Conservation (phyloP, 2,797 vertebrate genomes). For the Trachurus trachurus region DNA sequence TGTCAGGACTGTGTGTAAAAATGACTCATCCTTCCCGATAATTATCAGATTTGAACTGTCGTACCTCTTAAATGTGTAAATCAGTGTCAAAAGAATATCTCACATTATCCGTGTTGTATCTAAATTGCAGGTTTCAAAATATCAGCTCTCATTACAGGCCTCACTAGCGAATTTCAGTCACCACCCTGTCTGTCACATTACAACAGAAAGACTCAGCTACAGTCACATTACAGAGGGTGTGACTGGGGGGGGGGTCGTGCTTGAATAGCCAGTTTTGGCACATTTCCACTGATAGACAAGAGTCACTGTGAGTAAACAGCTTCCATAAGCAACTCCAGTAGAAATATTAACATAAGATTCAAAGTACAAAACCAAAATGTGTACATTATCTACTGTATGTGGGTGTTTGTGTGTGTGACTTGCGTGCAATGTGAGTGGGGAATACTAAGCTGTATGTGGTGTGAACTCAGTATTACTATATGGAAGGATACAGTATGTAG, state of each 20-base stretch:
- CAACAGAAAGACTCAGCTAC: slow-evolving; percentile 18
- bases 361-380: slow-evolving; percentile 19
- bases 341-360: slow-evolving; percentile 8
- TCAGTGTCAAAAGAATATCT: slow-evolving; percentile 19
- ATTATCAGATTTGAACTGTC: slow-evolving; percentile 27
- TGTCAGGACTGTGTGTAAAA: not conserved
- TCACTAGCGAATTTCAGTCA: not conserved
- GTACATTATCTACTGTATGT: slow-evolving; percentile 14
- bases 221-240: not conserved
- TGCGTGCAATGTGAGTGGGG: slow-evolving; percentile 14
- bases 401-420: slow-evolving; percentile 20
- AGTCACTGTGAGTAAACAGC: not conserved
- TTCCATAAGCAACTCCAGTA: not conserved
- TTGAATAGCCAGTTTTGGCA: not conserved
- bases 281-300: not conserved
- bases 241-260: not conserved
- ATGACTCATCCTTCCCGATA: slow-evolving; percentile 38
- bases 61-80: slow-evolving; percentile 40
- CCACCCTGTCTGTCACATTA: slow-evolving; percentile 8
- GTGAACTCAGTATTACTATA: not conserved
- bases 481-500: not conserved
- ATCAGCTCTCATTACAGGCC: slow-evolving; percentile 12
- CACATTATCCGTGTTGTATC: slow-evolving; percentile 23
- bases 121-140: slow-evolving; percentile 45
- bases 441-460: not conserved